Evolutionary conservation across 2,888 invertebrate species (phyloP).

Genomic region (Hirtodrosophila histrioides): DNA sequence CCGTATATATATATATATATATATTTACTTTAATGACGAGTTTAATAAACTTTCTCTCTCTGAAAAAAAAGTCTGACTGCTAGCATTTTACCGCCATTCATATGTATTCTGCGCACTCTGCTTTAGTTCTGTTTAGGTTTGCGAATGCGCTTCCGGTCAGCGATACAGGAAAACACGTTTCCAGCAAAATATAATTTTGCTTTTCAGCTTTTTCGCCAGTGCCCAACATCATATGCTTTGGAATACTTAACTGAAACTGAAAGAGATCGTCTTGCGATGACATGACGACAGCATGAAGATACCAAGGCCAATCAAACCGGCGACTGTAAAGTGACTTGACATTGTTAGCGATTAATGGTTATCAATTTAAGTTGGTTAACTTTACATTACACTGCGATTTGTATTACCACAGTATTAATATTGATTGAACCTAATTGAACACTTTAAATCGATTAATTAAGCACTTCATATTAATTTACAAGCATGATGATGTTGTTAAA

Average conservation of each 20-base stretch:
- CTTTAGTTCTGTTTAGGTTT: conserved; percentile 68
- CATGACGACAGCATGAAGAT: conserved; percentile 30
- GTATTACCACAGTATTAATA: neutral
- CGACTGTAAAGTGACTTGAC: conserved; percentile 51
- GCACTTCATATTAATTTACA: conserved; percentile 8
- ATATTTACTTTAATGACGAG: too few relatives aligned
- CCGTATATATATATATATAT: too few relatives aligned
- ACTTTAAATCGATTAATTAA: conserved; percentile 23
- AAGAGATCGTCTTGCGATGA: conserved; percentile 44
- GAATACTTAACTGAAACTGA: conserved; percentile 20
- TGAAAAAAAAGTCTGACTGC: neutral
- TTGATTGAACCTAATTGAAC: conserved; percentile 17
- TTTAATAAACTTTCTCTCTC: too few relatives aligned
- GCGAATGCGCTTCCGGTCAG: conserved; percentile 73
- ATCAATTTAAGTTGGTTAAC: conserved; percentile 39
- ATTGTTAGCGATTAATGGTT: conserved; percentile 57
- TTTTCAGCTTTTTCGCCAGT: conserved; percentile 57
- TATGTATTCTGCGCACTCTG: conserved; percentile 35
- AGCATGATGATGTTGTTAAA: too few relatives aligned
- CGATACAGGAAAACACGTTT: conserved; percentile 68
- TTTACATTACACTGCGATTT: conserved; percentile 9
- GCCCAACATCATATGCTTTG: conserved; percentile 19
- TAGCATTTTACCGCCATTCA: conserved; percentile 46
- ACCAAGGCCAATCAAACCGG: conserved; percentile 49
- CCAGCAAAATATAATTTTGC: conserved; percentile 59